Conservation (phyloP, 2,888 invertebrate genomes). For the Alentia gelatinosa region DNA sequence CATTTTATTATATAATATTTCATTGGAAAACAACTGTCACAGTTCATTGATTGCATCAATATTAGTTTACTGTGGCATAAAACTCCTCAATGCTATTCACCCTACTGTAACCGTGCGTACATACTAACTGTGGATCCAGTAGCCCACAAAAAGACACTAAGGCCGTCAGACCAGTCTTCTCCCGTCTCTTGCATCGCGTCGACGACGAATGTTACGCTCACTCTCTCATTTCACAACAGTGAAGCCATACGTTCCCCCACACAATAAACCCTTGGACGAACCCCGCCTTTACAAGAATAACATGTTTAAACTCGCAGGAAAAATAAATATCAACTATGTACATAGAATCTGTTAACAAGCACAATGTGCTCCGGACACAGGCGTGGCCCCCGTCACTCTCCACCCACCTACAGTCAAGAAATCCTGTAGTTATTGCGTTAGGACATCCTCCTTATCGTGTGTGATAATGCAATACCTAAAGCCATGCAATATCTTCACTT, state of each 20-base stretch:
- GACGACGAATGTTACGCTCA: neutral
- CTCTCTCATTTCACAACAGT: neutral
- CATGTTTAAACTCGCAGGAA: slow-evolving; percentile 17
- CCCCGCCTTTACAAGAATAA: neutral
- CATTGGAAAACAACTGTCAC: neutral
- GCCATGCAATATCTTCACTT: neutral
- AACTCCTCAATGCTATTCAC: neutral
- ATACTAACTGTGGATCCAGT: neutral
- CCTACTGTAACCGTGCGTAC: neutral
- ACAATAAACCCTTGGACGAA: neutral
- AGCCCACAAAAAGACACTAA: too few relatives aligned
- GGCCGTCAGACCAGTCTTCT: neutral
- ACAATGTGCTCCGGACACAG: neutral
- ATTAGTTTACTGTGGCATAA: neutral
- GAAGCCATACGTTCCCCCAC: neutral
- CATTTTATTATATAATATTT: neutral
- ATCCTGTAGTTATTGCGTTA: neutral
- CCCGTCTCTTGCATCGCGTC: neutral
- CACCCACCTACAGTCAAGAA: too few relatives aligned
- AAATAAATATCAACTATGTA: slow-evolving; percentile 53
- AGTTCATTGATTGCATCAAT: neutral
- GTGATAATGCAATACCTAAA: neutral
- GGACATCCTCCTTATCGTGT: neutral
- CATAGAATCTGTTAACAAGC: neutral
- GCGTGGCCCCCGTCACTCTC: too few relatives aligned